A percentile compares a stretch with the other conserved stretches of the same genome.
phyloP scores from a whole-genome alignment of 2,888 invertebrate genomes.

The Coecobrya sp. region DNA sequence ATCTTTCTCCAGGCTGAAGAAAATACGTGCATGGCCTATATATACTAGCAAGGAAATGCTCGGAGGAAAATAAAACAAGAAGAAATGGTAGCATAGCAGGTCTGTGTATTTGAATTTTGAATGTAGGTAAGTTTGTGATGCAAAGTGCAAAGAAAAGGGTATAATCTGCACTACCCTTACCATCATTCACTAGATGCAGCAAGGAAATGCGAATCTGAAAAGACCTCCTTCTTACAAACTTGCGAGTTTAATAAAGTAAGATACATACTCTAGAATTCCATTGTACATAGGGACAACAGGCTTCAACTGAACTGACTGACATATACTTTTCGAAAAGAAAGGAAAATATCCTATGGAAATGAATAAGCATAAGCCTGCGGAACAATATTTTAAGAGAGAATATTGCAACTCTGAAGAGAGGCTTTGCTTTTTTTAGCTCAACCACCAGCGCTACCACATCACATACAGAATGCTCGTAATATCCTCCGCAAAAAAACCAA shows the following conservation, averaged over 20 bases:
- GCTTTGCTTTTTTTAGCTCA: constrained; percentile 3
- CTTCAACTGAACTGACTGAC: not conserved
- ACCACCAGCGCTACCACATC: constrained; percentile 23
- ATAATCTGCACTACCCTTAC: not conserved
- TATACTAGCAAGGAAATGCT: not conserved
- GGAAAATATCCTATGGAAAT: constrained; percentile 24
- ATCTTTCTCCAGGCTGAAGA: constrained; percentile 24
- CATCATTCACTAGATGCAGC: constrained; percentile 5
- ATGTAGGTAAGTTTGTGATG: constrained; percentile 14
- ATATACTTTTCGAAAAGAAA: not conserved
- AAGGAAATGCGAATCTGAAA: not conserved
- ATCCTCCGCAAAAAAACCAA: constrained; percentile 38
- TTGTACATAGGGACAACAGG: not conserved
- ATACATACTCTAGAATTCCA: not conserved
- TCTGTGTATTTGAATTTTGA: not conserved
- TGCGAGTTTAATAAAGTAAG: not conserved
- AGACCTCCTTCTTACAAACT: constrained; percentile 14
- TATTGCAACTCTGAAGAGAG: not conserved
- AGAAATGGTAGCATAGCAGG: not conserved
- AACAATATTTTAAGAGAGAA: constrained; percentile 39
- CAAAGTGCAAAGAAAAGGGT: constrained; percentile 25
- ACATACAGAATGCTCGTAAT: constrained; percentile 16
- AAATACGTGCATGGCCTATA: constrained; percentile 8
- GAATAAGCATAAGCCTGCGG: constrained; percentile 49
- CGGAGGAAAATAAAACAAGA: not conserved